Base-by-base conservation (phyloP, 2,888 invertebrate genomes). In the Euzophera pinguis region DNA sequence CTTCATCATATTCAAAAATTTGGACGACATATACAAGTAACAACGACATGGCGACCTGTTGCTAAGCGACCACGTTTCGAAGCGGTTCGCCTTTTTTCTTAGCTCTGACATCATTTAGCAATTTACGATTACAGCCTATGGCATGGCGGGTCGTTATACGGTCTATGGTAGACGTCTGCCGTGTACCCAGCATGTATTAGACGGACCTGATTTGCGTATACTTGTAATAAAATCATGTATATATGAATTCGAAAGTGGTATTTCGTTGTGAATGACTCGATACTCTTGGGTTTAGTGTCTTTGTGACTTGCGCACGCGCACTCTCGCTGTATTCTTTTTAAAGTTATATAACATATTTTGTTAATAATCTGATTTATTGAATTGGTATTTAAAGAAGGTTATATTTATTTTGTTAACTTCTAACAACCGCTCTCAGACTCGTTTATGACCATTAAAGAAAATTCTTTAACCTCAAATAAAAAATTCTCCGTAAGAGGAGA, bases 181-280 rank as follows among this genome's bases (percentile, higher is more conserved):
- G 41, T 41, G 14, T 39, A 14, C 5, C 22, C 22, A 22, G 17
- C 10, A 32, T 41, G 38, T 34, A 47, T 47, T 35, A 52, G 5
- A 2, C 22, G 47, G 43, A 52, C 32, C 32, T 32, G 16, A 45
- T 45, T 45, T 34, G 43, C 43, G 43, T 43, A 34, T 45, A 14
- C 10, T 57, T 60, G 61, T 59, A 60, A 61, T 63, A 56, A 61
- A 62, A 63, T 58, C 56, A 61, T 64, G 41, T 41, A 61, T 64
- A 17, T 41, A 41, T 22, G 22, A 41, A 41, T 41, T 41, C 1
- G 41, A 41, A 41, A 41, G 41, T 22, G 41, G 16, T 8, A 45
- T 9, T n/a, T 35, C 22, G 17, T 35, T 14, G 12, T 49, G 17
- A 53, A 50, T 48, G 22, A 22, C 22, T 22, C 5, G 22, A 22